Evolutionary conservation across 2,113 vertebrate genomes (phyloP).

Genomic region (Caloenas nicobarica): DNA sequence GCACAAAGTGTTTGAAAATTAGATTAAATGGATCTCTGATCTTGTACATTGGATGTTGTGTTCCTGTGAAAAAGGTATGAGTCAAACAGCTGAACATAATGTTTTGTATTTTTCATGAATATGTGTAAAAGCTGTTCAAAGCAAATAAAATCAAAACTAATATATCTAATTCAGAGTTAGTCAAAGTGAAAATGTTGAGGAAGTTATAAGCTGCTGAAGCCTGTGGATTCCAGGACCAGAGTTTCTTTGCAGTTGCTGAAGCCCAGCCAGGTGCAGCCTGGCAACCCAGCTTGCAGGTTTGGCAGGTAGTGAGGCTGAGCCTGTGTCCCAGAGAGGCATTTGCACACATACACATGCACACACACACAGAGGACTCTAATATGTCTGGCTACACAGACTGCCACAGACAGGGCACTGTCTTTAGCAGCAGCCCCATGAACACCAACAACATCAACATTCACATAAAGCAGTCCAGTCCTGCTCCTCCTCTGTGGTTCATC

Average conservation of each 20-base stretch:
- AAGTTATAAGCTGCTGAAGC: not conserved
- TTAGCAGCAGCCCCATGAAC: not conserved
- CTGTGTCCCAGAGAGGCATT: not conserved
- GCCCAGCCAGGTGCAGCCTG: not conserved
- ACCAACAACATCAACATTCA: not conserved
- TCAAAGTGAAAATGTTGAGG: not conserved
- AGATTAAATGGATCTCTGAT: slow-evolving; percentile 54
- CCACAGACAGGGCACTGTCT: not conserved
- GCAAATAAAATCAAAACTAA: slow-evolving; percentile 26
- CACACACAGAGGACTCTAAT: not conserved
- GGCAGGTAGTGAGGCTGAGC: not conserved
- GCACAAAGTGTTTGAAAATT: slow-evolving; percentile 38
- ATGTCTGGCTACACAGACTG: too few species aligned
- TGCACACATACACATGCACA: too few species aligned
- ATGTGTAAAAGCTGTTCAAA: slow-evolving; percentile 38
- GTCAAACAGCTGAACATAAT: slow-evolving; percentile 37
- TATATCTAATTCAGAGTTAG: not conserved
- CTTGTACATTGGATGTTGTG: slow-evolving; percentile 31
- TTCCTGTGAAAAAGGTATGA: slow-evolving; percentile 39
- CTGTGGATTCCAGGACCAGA: not conserved
- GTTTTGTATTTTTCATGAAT: slow-evolving; percentile 52
- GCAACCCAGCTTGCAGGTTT: not conserved
- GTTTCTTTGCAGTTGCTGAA: not conserved
- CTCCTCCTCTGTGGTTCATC: not conserved
- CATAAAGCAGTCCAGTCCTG: not conserved